Conservation (phyloP, 2,888 invertebrate species). For the Ormyrus nitidulus region DNA sequence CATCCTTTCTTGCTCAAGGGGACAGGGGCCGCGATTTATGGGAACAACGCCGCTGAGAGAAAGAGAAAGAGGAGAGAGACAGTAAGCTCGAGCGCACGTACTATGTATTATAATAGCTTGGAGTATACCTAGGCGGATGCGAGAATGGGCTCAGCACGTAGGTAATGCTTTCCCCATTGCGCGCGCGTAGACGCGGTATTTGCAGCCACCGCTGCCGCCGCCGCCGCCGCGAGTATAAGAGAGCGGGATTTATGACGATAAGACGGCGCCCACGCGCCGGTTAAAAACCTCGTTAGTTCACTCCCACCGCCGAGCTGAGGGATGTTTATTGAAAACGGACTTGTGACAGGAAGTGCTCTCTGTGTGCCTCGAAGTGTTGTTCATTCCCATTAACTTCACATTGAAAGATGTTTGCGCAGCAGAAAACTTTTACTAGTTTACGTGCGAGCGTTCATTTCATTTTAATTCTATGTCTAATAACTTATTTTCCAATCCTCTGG, state of each 20-base stretch:
- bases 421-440: too few relatives aligned
- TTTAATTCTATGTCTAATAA: too few relatives aligned
- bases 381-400: not conserved
- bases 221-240: not conserved
- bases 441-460: too few relatives aligned
- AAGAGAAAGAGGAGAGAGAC: not conserved
- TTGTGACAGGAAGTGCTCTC: not conserved
- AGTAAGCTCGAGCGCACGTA: conserved; percentile 5
- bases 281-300: conserved; percentile 13
- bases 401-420: too few relatives aligned
- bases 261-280: not conserved
- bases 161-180: conserved; percentile 29
- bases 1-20: conserved; percentile 26
- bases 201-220: not conserved
- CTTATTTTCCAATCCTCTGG: too few relatives aligned
- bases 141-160: conserved; percentile 30
- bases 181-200: conserved; percentile 35
- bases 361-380: not conserved
- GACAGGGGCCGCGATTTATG: conserved; percentile 12
- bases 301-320: not conserved
- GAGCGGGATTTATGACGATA: conserved; percentile 23
- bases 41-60: not conserved
- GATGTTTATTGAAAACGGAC: not conserved
- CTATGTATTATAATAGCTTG: conserved; percentile 30
- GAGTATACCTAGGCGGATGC: not conserved